Evolutionary conservation across 2,797 vertebrate genomes (phyloP).

Genomic region (Potorous gilbertii): DNA sequence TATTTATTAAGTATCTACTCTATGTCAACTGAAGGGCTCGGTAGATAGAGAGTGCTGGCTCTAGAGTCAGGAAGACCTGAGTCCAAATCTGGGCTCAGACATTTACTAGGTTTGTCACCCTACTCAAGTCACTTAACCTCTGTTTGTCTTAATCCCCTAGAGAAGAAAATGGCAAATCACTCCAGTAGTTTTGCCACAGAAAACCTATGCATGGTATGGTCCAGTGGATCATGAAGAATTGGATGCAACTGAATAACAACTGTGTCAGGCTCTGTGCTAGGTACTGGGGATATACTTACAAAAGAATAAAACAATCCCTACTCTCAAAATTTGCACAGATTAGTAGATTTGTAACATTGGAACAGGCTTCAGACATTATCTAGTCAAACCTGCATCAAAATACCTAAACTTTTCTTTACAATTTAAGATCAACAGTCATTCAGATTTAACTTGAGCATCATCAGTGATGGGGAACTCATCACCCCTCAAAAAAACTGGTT

Average conservation of each 20-base stretch:
- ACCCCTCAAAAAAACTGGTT: not conserved
- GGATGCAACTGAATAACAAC: not conserved
- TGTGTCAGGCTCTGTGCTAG: not conserved
- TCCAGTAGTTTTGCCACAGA: not conserved
- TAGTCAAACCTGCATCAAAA: not conserved
- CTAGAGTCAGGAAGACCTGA: not conserved
- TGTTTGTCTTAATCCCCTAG: not conserved
- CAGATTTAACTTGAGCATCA: not conserved
- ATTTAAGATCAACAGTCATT: not conserved
- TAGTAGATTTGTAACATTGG: not conserved
- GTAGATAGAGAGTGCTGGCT: not conserved
- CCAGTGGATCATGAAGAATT: not conserved
- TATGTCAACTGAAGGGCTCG: not conserved
- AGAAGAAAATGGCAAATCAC: not conserved
- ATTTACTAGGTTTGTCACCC: not conserved
- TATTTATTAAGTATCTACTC: not conserved
- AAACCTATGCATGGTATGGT: not conserved
- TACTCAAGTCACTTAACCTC: not conserved
- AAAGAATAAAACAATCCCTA: not conserved
- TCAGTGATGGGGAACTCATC: not conserved
- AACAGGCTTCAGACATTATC: not conserved
- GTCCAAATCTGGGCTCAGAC: not conserved
- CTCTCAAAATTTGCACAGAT: not conserved
- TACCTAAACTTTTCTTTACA: not conserved
- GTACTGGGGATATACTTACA: not conserved